phyloP scores from a whole-genome alignment of 2,888 invertebrate species.

The Fissipunctia ypsillon region DNA sequence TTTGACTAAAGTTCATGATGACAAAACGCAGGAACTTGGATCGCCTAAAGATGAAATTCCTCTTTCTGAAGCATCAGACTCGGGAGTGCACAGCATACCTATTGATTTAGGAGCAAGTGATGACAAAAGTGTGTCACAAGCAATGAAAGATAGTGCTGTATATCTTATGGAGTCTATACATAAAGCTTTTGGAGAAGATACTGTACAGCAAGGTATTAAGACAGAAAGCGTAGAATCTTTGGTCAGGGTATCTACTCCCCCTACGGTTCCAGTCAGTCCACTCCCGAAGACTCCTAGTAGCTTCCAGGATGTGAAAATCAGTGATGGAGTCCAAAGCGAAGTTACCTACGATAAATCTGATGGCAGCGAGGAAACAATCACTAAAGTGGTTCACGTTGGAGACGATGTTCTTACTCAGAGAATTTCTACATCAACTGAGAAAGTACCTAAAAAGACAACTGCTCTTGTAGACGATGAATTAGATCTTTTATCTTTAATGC shows the following conservation, averaged over 20 bases:
- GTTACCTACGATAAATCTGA: slow-evolving; percentile 84
- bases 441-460: slow-evolving; percentile 80
- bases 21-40: slow-evolving; percentile 53
- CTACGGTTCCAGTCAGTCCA: slow-evolving; percentile 93
- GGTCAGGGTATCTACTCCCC: slow-evolving; percentile 91
- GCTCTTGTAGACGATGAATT: slow-evolving; percentile 74
- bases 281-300: slow-evolving; percentile 83
- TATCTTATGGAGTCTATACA: slow-evolving; percentile 82
- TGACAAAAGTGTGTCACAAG: slow-evolving; percentile 56
- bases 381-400: slow-evolving; percentile 89
- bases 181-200: slow-evolving; percentile 83
- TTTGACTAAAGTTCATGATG: slow-evolving; percentile 43
- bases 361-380: slow-evolving; percentile 86
- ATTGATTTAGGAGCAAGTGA: slow-evolving; percentile 68
- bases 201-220: slow-evolving; percentile 86
- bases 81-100: slow-evolving; percentile 79
- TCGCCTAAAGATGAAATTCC: slow-evolving; percentile 76
- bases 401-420: slow-evolving; percentile 88
- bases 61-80: slow-evolving; percentile 77
- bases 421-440: slow-evolving; percentile 89
- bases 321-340: slow-evolving; percentile 85
- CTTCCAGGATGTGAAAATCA: slow-evolving; percentile 83
- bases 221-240: slow-evolving; percentile 80
- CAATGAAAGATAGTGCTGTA: slow-evolving; percentile 73
- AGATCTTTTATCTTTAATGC: slow-evolving; percentile 82